These are phyloP conservation scores for Rotaria magnacalcarata DNA, from an alignment of 2,888 invertebrate species.

Conservation along the genomic window DNA sequence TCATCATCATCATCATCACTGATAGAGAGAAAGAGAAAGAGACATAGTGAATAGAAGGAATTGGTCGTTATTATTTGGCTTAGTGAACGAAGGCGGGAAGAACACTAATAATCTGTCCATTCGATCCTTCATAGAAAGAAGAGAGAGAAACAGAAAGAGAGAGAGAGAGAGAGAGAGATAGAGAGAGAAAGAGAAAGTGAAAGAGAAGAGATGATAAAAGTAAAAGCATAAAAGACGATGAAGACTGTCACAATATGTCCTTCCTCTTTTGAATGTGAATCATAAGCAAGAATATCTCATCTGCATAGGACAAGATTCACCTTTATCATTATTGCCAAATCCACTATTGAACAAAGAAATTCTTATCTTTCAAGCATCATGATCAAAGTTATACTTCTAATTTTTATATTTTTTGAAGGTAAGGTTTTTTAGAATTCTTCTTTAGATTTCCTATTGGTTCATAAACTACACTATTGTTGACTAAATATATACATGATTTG, in stretches of 20 bases:
- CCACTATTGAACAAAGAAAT: not conserved
- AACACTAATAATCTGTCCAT: conserved; percentile 18
- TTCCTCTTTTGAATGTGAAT: not conserved
- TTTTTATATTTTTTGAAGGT: not conserved
- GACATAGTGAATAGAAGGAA: too few relatives aligned
- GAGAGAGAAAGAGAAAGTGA: not conserved
- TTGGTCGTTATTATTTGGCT: not conserved
- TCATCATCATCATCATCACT: not conserved
- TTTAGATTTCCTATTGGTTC: not conserved
- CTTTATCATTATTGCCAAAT: not conserved
- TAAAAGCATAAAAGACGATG: conserved; percentile 16
- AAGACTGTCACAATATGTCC: not conserved
- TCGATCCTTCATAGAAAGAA: not conserved
- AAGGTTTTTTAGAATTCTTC: not conserved
- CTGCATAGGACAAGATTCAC: not conserved
- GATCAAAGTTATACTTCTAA: not conserved
- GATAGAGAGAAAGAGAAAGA: not conserved
- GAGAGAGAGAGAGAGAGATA: not conserved
- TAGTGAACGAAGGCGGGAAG: conserved; percentile 21
- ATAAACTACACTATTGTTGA: not conserved
- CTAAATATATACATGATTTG: not conserved
- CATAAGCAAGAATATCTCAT: not conserved
- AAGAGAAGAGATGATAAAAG: conserved; percentile 3
- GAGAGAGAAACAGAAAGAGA: not conserved
- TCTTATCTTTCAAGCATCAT: not conserved